Conservation (phyloP, 2,113 vertebrate species). For the Arenaria interpres region DNA sequence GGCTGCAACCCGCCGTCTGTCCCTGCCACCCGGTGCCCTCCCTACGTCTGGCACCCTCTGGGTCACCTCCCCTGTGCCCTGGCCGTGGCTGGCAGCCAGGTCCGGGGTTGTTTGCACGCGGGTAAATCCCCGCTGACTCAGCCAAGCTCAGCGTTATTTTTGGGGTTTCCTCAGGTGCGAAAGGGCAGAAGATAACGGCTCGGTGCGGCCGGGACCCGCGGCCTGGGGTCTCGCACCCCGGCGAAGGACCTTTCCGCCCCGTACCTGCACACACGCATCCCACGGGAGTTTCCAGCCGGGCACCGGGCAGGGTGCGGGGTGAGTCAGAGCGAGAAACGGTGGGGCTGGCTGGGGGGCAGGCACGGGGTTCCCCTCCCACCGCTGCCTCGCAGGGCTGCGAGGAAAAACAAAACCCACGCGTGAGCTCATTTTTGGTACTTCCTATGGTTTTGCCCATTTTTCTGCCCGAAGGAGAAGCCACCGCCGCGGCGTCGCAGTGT, state of each 20-base stretch:
- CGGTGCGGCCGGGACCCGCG: not conserved
- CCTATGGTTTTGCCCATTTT: accelerated
- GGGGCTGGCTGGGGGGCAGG: not conserved
- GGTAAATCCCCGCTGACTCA: not conserved
- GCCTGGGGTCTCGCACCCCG: accelerated
- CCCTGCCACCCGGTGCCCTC: not conserved
- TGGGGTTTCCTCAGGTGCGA: not conserved
- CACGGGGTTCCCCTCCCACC: not conserved
- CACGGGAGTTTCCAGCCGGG: not conserved
- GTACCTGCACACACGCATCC: not conserved
- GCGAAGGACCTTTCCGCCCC: not conserved
- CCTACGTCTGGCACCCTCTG: accelerated
- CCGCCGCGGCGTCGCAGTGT: accelerated
- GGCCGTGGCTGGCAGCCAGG: not conserved
- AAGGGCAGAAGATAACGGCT: not conserved
- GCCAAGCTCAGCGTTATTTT: accelerated
- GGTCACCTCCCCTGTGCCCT: not conserved
- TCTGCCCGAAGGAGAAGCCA: not conserved
- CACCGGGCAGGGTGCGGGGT: not conserved
- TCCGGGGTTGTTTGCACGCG: accelerated
- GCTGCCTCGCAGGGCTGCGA: accelerated
- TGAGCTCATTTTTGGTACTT: accelerated
- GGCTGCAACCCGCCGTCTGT: accelerated
- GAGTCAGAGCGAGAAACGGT: not conserved
- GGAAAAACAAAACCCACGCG: not conserved